Evolutionary conservation across 1,140 invertebrate genomes (phyloP), one percentile per base, ranked within the genome.

Genomic region (Sesamia nonagrioides): DNA sequence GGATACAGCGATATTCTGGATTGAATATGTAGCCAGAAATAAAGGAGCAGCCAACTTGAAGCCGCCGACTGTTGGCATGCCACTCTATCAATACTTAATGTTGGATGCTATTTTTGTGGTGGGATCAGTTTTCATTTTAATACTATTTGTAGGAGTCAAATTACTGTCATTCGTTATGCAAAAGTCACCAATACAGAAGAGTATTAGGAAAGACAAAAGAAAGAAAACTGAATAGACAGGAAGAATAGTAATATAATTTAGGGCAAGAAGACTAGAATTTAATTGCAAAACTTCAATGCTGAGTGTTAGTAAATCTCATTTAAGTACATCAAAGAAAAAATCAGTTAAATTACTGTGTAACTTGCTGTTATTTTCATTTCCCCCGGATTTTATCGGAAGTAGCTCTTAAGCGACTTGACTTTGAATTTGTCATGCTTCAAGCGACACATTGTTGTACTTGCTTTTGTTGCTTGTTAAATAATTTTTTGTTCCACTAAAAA

Each of bases 1-100:
- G 50, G 91, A 95, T 11, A 92, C 85, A 6, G 94, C 94, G 1
- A 84, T 86, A 37, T 95, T 87, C 82, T 95, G 95, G 95, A 84
- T 93, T 6, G 92, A 95, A 84, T 93, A 66, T 35, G 40, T 76
- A 13, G 74, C 74, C 11, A 17, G 42, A 35, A 21, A 63, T n/a
- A 37, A 74, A 27, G 78, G 71, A 3, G 35, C n/a, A 42, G 33
- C 58, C n/a, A 21, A 74, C 21, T 21, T 79, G 50, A 60, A 69
- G 35, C 78, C 78, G 48, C 45, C 78, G 11, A 75, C 78, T n/a
- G 61, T 66, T 5, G 37, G 75, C 58, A 52, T 75, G 45, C 48
- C 40, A 33, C 17, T 80, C 4, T 68, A 68, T 56, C 27, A 80
- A 56, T 74, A 63, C n/a, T 50, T 79, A 7, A 48, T 79, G 69